These are phyloP conservation scores for Tetrao urogallus DNA, from an alignment of 2,113 vertebrate genomes.

Conservation along the genomic window DNA sequence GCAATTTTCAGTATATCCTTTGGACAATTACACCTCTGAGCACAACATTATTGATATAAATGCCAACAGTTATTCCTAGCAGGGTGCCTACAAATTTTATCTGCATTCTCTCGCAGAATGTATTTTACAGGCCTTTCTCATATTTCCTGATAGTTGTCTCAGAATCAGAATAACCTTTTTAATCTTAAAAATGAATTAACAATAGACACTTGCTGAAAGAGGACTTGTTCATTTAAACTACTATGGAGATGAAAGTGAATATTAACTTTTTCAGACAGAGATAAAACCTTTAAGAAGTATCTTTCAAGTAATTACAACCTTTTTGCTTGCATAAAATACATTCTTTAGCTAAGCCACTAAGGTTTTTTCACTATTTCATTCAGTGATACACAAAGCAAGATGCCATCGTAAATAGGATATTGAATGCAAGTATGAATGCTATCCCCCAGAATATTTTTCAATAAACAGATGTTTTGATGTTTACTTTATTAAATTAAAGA, in stretches of 20 bases:
- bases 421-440: neutral
- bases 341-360: conserved; percentile 11
- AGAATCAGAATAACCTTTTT: conserved; percentile 45
- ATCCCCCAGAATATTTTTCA: neutral
- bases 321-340: conserved; percentile 11
- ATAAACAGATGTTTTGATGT: neutral
- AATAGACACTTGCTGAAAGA: neutral
- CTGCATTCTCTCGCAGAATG: neutral
- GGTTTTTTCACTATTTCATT: conserved; percentile 14
- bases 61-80: neutral
- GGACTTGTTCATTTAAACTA: conserved; percentile 10
- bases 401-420: neutral
- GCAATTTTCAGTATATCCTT: neutral
- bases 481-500: neutral
- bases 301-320: conserved; percentile 15
- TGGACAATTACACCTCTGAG: neutral
- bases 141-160: conserved; percentile 37
- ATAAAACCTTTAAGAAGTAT: conserved; percentile 34
- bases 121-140: neutral
- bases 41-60: neutral
- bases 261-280: conserved; percentile 29
- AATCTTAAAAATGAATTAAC: conserved; percentile 47
- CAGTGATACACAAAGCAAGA: neutral
- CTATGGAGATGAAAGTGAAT: conserved; percentile 11
- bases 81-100: neutral